Percentiles rank a stretch among this genome's conserved stretches.
These are phyloP conservation scores for Zapornia atra DNA, from an alignment of 2,113 vertebrate species.

Conservation along the genomic window DNA sequence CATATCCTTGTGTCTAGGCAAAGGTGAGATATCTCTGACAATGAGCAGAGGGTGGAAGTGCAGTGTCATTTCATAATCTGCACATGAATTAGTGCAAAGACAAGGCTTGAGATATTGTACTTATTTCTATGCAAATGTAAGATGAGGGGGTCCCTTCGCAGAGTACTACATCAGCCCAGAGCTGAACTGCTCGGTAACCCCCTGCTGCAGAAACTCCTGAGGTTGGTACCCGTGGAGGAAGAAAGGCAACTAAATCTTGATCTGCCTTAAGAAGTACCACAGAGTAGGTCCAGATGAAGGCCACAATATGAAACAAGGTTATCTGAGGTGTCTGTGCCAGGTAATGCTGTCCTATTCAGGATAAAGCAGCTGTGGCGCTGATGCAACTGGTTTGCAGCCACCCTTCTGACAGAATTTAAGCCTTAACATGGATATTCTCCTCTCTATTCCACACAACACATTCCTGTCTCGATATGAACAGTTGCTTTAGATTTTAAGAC, in stretches of 20 bases:
- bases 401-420: not conserved
- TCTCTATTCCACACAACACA: not conserved
- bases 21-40: not conserved
- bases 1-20: not conserved
- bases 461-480: not conserved
- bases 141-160: not conserved
- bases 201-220: not conserved
- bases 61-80: not conserved
- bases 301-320: not conserved
- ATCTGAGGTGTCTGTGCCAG: not conserved
- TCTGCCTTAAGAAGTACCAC: not conserved
- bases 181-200: not conserved
- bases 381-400: not conserved
- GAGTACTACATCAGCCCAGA: not conserved
- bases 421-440: not conserved
- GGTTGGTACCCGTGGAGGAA: not conserved
- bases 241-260: not conserved
- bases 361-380: not conserved
- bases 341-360: not conserved
- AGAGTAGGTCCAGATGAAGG: not conserved
- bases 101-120: not conserved
- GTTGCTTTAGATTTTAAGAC: not conserved
- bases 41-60: not conserved
- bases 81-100: not conserved
- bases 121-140: not conserved